Conservation (phyloP, 2,113 vertebrate species). For the Halcyon senegalensis region DNA sequence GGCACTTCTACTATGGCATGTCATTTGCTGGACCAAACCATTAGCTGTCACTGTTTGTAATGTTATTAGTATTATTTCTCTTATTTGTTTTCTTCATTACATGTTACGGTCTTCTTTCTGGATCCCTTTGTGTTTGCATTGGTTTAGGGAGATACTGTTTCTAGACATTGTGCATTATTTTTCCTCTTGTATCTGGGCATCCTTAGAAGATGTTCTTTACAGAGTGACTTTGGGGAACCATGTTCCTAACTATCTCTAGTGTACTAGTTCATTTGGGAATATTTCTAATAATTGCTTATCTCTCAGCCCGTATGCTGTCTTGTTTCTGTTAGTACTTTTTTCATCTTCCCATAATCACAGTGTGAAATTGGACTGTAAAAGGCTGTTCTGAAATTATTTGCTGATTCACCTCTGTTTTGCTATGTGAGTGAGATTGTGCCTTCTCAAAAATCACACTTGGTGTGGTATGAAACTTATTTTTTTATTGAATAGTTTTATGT, state of each 20-base stretch:
- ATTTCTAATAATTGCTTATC: not conserved
- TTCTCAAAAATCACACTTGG: not conserved
- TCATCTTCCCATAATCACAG: not conserved
- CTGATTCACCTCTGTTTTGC: conserved; percentile 1
- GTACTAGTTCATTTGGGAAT: not conserved
- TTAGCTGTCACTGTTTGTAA: not conserved
- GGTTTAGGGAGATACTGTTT: not conserved
- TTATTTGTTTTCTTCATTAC: not conserved
- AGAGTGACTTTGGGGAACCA: not conserved
- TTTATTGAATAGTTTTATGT: not conserved
- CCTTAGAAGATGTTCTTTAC: not conserved
- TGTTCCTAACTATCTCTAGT: not conserved
- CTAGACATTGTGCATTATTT: not conserved
- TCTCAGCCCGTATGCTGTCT: not conserved
- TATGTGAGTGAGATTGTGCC: not conserved
- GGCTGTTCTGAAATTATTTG: not conserved
- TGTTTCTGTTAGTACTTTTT: not conserved
- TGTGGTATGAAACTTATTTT: not conserved
- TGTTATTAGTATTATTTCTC: not conserved
- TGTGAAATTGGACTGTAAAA: not conserved
- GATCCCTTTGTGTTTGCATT: not conserved
- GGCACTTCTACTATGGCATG: not conserved
- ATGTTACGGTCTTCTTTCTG: not conserved
- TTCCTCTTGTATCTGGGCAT: not conserved
- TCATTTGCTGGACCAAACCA: not conserved